Percentiles rank a stretch among this genome's conserved stretches.
These are phyloP conservation scores for Marcusenius ussheri DNA, from an alignment of 2,113 vertebrate genomes.

Conservation along the genomic window DNA sequence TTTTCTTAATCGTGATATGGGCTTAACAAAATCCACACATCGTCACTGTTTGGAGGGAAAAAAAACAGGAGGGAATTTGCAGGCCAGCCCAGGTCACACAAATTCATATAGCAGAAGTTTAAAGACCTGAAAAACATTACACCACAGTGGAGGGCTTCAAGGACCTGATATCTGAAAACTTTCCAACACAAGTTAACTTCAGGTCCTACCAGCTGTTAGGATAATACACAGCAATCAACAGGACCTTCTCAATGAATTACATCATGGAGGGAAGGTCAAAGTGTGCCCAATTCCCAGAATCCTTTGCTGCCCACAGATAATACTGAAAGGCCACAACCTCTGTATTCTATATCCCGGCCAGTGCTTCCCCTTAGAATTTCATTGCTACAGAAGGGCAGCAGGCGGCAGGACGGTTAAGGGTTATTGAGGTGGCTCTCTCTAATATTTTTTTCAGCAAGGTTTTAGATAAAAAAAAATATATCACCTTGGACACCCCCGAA, in stretches of 20 bases:
- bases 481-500: not conserved
- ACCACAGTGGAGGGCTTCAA: not conserved
- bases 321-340: not conserved
- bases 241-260: conserved; percentile 4
- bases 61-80: not conserved
- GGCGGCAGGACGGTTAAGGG: not conserved
- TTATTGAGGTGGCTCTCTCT: not conserved
- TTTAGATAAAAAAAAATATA: not conserved
- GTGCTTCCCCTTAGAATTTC: not conserved
- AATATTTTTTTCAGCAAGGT: not conserved
- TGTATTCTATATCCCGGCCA: not conserved
- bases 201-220: not conserved
- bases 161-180: not conserved
- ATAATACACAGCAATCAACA: not conserved
- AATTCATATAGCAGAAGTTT: not conserved
- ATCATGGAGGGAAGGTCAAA: not conserved
- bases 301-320: not conserved
- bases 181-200: not conserved
- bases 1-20: not conserved
- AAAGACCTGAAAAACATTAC: not conserved
- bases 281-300: not conserved
- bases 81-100: not conserved
- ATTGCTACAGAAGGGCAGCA: not conserved
- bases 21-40: not conserved
- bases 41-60: not conserved